Evolutionary conservation across 2,888 invertebrate genomes (phyloP).

Genomic region (Kryphioiulus occultus): DNA sequence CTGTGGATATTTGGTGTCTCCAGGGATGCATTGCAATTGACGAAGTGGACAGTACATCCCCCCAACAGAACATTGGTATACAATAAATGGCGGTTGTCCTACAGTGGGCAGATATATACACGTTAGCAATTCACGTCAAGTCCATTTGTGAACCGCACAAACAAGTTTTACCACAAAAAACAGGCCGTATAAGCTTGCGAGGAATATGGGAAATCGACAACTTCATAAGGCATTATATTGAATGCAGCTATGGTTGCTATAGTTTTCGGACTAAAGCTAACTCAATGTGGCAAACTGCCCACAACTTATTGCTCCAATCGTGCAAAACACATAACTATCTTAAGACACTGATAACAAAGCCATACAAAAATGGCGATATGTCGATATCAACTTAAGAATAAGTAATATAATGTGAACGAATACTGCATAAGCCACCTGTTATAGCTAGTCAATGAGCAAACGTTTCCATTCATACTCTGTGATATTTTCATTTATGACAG

Average conservation of each 20-base stretch:
- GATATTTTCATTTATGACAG: no score
- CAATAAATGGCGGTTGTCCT: neutral
- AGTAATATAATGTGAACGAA: no score
- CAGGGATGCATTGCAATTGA: neutral
- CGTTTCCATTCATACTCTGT: no score
- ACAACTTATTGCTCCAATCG: no score
- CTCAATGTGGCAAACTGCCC: neutral
- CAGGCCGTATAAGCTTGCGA: neutral
- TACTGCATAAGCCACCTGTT: no score
- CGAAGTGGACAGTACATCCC: neutral
- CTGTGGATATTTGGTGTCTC: conserved; percentile 18
- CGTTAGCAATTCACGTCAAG: neutral
- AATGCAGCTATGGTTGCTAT: neutral
- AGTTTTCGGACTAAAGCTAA: no score
- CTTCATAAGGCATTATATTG: neutral
- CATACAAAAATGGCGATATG: no score
- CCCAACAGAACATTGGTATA: neutral
- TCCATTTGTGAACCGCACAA: neutral
- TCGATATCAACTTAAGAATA: no score
- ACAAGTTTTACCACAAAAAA: neutral
- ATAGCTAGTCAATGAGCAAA: no score
- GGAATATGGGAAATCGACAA: neutral
- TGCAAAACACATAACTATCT: no score
- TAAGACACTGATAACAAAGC: no score
- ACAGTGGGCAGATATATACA: neutral